Evolutionary conservation across 2,888 invertebrate species (phyloP), one percentile per base, ranked within the genome.

Genomic region (Clepsis dumicolana): DNA sequence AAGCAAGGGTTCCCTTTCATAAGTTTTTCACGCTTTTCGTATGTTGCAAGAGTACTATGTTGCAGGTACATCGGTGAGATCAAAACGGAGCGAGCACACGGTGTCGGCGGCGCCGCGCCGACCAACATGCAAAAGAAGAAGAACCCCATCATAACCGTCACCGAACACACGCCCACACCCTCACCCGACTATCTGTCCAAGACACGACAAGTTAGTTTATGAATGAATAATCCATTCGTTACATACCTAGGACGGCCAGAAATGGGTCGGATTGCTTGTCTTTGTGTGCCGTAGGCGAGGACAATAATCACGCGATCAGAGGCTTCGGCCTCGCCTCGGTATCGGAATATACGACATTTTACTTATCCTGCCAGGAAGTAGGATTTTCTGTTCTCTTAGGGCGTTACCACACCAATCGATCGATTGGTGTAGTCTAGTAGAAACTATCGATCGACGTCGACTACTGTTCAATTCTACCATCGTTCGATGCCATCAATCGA

Each of bases 141-240:
- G 64, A 98, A 98, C 89, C 99, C 99, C 0, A 99, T 99, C 64
- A 99, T 99, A 69, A 99, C 98, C 0, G 98, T 99, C 8, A 99
- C 99, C 0, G 98, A 99, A 83, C 98, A 99, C 82, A 98, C 98
- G 0, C 98, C 98, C 0, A 96, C 97, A 4, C 98, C 98, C 0
- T 98, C 98, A 0, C 98, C 98, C 0, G 98, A 98, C 85, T 97
- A 96, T 81, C 94, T 97, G 74, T 91, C 92, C 0, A 96, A 96
- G 81, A 93, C 94, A 0, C 94, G 97, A 93, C 97, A 91, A 75
- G 92, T 90, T 74, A 74, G 18, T 48, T 21, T 3, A 21, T 12
- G 4, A 7, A 48, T 21, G 21, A 27, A 12, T 32, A 18, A 7
- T 0, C 5, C 8, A 41, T n/a, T 29, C 3, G 4, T 41, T 1